A percentile compares a stretch with the other conserved stretches of the same genome.
Evolutionary conservation across 2,113 vertebrate genomes (phyloP).

Genomic region (Poecilia latipinna): DNA sequence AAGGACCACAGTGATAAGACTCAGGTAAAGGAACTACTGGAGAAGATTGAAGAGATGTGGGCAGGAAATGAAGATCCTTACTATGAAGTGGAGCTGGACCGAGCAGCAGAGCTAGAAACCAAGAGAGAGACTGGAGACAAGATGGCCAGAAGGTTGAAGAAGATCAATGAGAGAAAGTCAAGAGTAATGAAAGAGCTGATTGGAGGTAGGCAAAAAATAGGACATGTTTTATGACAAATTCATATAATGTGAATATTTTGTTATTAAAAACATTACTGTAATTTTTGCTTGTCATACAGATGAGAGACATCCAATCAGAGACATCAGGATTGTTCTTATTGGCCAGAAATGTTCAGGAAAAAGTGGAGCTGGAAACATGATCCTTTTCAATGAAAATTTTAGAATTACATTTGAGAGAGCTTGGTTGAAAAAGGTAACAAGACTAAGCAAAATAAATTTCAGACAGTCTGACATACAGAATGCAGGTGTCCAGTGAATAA

Average conservation of each 20-base stretch:
- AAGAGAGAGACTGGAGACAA: no score
- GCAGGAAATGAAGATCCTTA: no score
- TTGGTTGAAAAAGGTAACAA: not conserved
- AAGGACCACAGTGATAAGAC: no score
- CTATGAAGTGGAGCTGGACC: no score
- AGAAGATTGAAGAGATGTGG: no score
- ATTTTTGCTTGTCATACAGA: not conserved
- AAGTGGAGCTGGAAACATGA: slow-evolving; percentile 4
- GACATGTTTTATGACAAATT: no score
- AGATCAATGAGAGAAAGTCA: no score
- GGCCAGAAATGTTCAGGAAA: slow-evolving; percentile 3
- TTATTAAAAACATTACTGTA: no score
- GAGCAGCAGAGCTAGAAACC: no score
- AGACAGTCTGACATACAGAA: fast-evolving
- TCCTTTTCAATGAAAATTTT: not conserved
- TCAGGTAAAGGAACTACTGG: no score
- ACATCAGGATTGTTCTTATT: slow-evolving; percentile 14
- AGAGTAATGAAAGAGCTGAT: not conserved
- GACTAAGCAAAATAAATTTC: no score
- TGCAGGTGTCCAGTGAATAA: not conserved
- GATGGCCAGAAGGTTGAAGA: not conserved
- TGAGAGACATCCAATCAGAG: not conserved
- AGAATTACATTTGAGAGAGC: not conserved
- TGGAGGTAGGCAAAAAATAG: not conserved
- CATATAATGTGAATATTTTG: no score